A percentile compares a stretch with the other conserved stretches of the same genome.
Evolutionary conservation across 2,113 vertebrate genomes (phyloP).

Genomic region (Pogonocichla stellata): DNA sequence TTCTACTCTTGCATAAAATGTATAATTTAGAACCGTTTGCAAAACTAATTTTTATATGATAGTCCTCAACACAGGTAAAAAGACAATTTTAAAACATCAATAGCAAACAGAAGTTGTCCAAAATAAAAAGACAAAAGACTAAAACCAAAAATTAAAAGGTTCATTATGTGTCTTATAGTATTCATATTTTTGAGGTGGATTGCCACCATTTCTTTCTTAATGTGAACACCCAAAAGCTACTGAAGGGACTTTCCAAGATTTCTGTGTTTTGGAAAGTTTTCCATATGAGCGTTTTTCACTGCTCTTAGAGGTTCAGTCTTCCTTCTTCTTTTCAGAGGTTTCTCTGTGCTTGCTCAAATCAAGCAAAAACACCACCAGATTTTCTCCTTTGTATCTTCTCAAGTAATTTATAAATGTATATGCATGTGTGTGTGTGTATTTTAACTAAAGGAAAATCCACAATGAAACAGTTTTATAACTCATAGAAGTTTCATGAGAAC

Average conservation of each 20-base stretch:
- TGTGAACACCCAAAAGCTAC: neutral
- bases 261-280: neutral
- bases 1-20: neutral
- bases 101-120: neutral
- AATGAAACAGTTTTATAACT: neutral
- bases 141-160: neutral
- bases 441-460: neutral
- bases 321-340: neutral
- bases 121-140: neutral
- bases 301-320: neutral
- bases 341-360: neutral
- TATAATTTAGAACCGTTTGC: neutral
- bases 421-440: neutral
- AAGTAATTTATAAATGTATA: neutral
- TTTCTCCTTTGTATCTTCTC: neutral
- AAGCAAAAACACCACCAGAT: rapidly evolving
- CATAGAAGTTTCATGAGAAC: neutral
- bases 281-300: neutral
- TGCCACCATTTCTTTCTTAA: neutral
- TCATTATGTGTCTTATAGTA: neutral
- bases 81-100: neutral
- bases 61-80: neutral
- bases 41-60: neutral
- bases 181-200: neutral
- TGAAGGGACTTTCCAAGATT: neutral